A percentile compares a stretch with the other conserved stretches of the same genome.
Conservation (phyloP, 2,113 vertebrate genomes). For the Pomatostomus ruficeps region DNA sequence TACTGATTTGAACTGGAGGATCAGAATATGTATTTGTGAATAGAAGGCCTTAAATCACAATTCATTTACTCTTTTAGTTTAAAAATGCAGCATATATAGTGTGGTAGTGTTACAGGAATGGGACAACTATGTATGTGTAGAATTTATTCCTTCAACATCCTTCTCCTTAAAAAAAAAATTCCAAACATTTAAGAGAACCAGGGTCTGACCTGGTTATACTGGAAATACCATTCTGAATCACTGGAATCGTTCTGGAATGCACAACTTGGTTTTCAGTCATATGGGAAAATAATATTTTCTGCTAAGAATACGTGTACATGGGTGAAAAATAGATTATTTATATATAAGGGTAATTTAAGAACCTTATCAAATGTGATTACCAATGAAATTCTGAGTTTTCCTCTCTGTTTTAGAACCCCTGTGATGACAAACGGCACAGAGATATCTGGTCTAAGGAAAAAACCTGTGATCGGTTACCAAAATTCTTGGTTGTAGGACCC, state of each 20-base stretch:
- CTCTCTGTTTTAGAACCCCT: constrained; percentile 82
- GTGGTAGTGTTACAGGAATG: background rate
- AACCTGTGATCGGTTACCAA: constrained; percentile 93
- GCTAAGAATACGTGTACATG: background rate
- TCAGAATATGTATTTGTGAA: background rate
- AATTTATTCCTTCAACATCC: background rate
- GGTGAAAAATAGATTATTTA: background rate
- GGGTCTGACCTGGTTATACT: background rate
- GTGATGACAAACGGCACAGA: constrained; percentile 95
- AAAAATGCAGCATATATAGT: background rate
- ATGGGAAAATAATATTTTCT: background rate
- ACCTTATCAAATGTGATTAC: background rate
- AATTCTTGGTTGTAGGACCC: constrained; percentile 93
- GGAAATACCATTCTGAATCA: background rate
- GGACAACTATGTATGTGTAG: accelerated
- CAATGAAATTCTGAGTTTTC: background rate
- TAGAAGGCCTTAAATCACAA: background rate
- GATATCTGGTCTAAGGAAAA: constrained; percentile 99
- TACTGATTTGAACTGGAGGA: background rate
- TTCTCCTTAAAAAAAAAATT: background rate
- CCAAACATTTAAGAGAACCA: too few species aligned
- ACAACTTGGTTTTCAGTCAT: background rate
- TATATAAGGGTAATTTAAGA: background rate
- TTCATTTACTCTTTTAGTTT: background rate
- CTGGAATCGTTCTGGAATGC: background rate